Evolutionary conservation across 2,888 invertebrate species (phyloP).

Genomic region (Leucozona laternaria): DNA sequence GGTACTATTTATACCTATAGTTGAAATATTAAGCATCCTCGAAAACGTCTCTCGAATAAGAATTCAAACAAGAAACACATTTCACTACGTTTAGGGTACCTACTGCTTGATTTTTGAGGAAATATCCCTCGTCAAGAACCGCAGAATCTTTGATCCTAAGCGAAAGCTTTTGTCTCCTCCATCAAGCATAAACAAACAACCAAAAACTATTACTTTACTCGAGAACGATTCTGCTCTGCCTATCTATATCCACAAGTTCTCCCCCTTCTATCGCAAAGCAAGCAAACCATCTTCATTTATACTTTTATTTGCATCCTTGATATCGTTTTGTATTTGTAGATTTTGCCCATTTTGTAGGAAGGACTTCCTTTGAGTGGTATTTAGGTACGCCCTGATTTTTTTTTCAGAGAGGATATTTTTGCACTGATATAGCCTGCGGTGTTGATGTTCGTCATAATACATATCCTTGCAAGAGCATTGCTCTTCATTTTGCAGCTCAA

Average conservation of each 20-base stretch:
- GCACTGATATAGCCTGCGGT: conserved; percentile 26
- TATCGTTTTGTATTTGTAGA: conserved; percentile 34
- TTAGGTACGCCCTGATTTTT: conserved; percentile 27
- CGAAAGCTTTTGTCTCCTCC: background rate
- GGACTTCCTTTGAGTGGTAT: conserved; percentile 36
- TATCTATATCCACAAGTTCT: background rate
- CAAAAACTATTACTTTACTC: conserved; percentile 21
- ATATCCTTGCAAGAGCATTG: background rate
- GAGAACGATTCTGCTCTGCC: background rate
- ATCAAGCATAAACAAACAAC: background rate
- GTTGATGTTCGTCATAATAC: background rate
- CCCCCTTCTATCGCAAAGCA: conserved; percentile 3
- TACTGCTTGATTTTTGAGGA: too few species aligned
- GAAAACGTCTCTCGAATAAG: background rate
- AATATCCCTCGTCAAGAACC: background rate
- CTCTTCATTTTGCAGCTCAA: conserved; percentile 55
- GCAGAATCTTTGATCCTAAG: background rate
- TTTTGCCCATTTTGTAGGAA: conserved; percentile 3
- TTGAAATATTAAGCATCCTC: too few species aligned
- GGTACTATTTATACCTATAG: too few species aligned
- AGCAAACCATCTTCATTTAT: conserved; percentile 15
- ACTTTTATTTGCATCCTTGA: conserved; percentile 9
- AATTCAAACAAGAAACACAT: background rate
- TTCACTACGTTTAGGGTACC: background rate
- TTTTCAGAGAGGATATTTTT: background rate